A percentile compares a stretch with the other conserved stretches of the same genome.
Evolutionary conservation across 2,113 vertebrate genomes (phyloP).

Genomic region (Ia io): DNA sequence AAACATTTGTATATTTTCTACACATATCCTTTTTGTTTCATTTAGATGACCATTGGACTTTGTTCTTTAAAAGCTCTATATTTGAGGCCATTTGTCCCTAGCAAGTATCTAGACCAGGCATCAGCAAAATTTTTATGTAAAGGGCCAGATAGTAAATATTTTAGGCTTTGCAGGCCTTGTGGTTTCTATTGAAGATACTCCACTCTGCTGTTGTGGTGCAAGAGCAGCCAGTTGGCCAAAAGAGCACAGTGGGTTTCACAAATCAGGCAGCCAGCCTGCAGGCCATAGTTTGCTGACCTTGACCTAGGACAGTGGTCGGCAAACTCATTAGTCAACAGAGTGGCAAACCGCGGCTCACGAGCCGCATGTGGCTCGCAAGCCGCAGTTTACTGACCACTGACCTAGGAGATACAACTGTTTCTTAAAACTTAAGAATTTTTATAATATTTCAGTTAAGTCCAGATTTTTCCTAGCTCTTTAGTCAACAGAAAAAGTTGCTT

Average conservation of each 20-base stretch:
- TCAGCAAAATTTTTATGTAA: not conserved
- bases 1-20: conserved; percentile 27
- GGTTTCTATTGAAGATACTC: not conserved
- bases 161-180: not conserved
- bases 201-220: not conserved
- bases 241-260: not conserved
- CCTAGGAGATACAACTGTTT: not conserved
- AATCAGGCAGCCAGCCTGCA: not conserved
- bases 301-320: not conserved
- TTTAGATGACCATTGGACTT: not conserved
- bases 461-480: not conserved
- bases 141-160: not conserved
- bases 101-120: not conserved
- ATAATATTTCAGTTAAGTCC: not conserved
- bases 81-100: conserved; percentile 8
- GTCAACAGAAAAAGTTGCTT: conserved; percentile 24
- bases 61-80: not conserved
- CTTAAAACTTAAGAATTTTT: conserved; percentile 7
- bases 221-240: not conserved
- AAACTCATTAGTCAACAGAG: too few species aligned
- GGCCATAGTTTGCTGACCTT: not conserved
- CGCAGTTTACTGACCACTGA: not conserved
- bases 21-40: not conserved
- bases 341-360: too few species aligned
- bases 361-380: too few species aligned